Evolutionary conservation across 53 echinoderm and acorn worm species (phyloP).

Genomic region (Echinometra lucunter): DNA sequence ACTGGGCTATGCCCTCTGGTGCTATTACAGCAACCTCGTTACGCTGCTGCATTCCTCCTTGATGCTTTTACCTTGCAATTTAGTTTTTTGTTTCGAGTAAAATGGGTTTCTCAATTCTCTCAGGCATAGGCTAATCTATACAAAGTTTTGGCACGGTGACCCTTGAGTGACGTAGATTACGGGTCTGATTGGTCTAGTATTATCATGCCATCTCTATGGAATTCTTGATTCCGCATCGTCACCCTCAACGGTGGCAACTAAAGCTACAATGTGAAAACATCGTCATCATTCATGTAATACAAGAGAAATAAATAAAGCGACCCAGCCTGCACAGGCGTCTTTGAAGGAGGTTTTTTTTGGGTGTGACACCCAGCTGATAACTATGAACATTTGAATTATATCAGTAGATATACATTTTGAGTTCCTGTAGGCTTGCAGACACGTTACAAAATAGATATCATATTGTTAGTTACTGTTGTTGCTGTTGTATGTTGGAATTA

Average conservation of each 20-base stretch:
- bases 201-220: slow-evolving; percentile 7
- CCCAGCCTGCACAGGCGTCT: not conserved
- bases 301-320: not conserved
- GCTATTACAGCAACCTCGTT: not conserved
- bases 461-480: too few relatives aligned
- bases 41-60: not conserved
- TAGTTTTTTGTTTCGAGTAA: not conserved
- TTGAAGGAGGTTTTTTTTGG: too few relatives aligned
- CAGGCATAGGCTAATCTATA: not conserved
- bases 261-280: not conserved
- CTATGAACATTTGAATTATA: too few relatives aligned
- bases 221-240: not conserved
- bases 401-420: too few relatives aligned
- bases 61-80: not conserved
- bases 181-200: not conserved
- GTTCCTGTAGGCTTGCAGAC: too few relatives aligned
- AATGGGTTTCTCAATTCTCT: not conserved
- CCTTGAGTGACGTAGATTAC: not conserved
- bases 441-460: too few relatives aligned
- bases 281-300: not conserved
- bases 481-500: too few relatives aligned
- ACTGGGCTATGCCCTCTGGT: not conserved
- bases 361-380: too few relatives aligned
- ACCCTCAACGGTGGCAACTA: not conserved
- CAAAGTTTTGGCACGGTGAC: not conserved